Conservation (phyloP, 2,113 vertebrate genomes). For the Gyps fulvus region DNA sequence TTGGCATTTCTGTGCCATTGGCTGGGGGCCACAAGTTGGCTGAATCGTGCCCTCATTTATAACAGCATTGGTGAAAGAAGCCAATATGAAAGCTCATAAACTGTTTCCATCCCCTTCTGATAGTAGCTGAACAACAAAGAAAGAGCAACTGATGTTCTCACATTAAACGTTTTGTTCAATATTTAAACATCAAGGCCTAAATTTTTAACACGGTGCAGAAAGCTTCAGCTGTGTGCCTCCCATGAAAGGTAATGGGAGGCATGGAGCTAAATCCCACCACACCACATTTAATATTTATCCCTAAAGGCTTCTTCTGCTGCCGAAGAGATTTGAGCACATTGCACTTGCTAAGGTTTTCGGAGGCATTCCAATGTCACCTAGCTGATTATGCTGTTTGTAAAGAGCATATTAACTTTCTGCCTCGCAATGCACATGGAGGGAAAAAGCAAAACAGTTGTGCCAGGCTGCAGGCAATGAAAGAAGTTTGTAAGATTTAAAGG, state of each 20-base stretch:
- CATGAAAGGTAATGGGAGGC: background rate
- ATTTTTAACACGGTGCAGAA: constrained; percentile 27
- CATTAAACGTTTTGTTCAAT: constrained; percentile 34
- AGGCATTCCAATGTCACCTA: background rate
- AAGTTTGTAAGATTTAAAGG: background rate
- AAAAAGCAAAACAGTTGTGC: background rate
- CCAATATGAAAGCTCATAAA: background rate
- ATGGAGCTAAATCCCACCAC: background rate
- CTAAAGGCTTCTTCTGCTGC: background rate
- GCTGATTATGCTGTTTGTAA: background rate
- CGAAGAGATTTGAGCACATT: background rate
- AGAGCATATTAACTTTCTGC: background rate
- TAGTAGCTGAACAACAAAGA: background rate
- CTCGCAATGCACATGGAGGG: background rate
- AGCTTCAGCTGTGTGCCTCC: background rate
- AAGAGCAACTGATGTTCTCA: background rate
- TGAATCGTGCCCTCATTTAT: background rate
- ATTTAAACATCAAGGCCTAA: constrained; percentile 46
- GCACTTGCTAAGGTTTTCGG: background rate
- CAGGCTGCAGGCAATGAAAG: background rate
- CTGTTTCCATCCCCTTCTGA: background rate
- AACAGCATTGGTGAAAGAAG: background rate
- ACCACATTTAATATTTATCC: constrained; percentile 15
- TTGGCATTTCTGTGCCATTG: background rate
- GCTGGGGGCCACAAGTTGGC: background rate